A percentile compares a stretch with the other conserved stretches of the same genome.
These are phyloP conservation scores for Bos indicus DNA, from an alignment of 2,113 vertebrate genomes.

Conservation along the genomic window DNA sequence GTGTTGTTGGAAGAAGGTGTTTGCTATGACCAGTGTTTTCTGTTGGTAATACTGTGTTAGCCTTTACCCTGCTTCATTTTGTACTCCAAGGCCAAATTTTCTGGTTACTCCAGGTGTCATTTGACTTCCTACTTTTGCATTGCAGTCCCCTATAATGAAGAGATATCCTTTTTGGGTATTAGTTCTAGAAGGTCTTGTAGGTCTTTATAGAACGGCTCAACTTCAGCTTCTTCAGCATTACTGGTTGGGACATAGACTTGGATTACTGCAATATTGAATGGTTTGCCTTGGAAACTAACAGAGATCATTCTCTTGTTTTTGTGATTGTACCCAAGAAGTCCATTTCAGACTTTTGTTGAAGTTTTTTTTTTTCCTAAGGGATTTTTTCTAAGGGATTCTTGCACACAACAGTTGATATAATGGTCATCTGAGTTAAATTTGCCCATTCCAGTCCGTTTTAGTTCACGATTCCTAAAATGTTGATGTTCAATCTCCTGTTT, in stretches of 20 bases:
- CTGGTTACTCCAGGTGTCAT: background rate
- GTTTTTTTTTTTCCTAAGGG: too few species aligned
- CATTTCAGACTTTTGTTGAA: background rate
- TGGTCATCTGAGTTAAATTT: background rate
- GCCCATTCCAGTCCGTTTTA: background rate
- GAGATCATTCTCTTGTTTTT: background rate
- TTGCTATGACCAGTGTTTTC: background rate
- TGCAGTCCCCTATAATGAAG: background rate
- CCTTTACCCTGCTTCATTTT: background rate
- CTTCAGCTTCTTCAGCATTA: background rate
- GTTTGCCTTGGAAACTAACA: background rate
- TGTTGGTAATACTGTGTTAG: background rate
- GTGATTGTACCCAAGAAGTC: background rate
- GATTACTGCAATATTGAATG: background rate
- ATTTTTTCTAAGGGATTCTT: background rate
- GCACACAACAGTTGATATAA: background rate
- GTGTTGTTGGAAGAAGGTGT: background rate
- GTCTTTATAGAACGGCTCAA: background rate
- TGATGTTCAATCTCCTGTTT: background rate
- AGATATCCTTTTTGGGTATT: background rate
- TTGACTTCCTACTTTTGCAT: background rate
- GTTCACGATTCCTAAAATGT: background rate
- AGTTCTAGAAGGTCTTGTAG: background rate
- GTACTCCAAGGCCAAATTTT: background rate
- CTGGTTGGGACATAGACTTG: background rate